Percentiles rank a stretch among this genome's conserved stretches.
These are phyloP conservation scores for Smutsia temminckii DNA, from an alignment of 2,797 vertebrate genomes.

Conservation along the genomic window DNA sequence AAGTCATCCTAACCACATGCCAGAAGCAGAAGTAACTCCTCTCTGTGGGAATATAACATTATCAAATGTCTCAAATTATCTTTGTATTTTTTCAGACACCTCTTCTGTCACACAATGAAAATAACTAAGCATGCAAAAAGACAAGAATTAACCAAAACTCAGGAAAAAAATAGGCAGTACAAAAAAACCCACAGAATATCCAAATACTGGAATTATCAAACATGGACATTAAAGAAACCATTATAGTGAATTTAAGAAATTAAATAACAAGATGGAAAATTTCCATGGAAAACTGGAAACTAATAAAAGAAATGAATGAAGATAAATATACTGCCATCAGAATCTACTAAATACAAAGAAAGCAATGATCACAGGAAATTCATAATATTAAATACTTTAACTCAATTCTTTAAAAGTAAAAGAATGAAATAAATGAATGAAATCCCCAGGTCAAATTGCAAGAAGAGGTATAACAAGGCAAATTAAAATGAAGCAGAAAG, in stretches of 20 bases:
- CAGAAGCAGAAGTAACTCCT: conserved; percentile 17
- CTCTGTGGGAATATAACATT: neutral
- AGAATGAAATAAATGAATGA: too few species aligned
- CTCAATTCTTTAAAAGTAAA: too few species aligned
- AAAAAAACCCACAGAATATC: neutral
- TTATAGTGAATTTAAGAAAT: neutral
- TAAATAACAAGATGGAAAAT: neutral
- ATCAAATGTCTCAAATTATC: neutral
- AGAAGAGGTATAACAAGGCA: too few species aligned
- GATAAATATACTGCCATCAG: neutral
- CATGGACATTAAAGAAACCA: neutral
- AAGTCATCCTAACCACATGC: neutral
- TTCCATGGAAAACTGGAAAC: neutral
- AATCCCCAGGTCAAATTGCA: too few species aligned
- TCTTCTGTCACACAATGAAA: conserved; percentile 1
- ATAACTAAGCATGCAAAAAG: conserved; percentile 13
- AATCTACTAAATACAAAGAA: too few species aligned
- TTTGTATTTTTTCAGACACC: neutral
- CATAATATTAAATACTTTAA: too few species aligned
- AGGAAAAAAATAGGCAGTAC: neutral
- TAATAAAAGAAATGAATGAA: neutral
- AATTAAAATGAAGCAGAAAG: too few species aligned
- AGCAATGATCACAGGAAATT: too few species aligned
- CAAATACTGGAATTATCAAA: conserved; percentile 4
- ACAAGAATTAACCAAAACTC: neutral